Conservation (phyloP, 2,113 vertebrate species). For the Pogonocichla stellata region DNA sequence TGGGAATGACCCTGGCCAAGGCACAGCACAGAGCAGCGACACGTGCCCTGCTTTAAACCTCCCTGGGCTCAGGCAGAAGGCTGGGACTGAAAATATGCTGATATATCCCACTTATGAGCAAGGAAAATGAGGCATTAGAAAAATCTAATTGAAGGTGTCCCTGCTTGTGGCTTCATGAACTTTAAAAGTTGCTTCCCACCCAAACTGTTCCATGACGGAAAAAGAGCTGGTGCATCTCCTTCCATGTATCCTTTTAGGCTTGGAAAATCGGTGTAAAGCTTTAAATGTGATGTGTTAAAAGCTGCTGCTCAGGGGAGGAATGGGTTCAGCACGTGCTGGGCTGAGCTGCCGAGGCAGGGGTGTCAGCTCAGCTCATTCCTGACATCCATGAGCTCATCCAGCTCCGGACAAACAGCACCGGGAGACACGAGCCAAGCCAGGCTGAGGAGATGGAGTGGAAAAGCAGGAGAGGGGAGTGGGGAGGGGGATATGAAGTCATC, state of each 20-base stretch:
- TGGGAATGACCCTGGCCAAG: background rate
- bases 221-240: background rate
- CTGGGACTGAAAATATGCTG: background rate
- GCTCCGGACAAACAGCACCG: background rate
- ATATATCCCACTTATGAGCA: background rate
- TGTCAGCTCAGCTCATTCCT: background rate
- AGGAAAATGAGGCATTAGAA: background rate
- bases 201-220: accelerated
- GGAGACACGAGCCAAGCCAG: background rate
- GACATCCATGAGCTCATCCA: background rate
- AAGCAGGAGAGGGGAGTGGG: background rate
- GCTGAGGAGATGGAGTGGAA: background rate
- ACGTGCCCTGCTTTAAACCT: background rate
- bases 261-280: background rate
- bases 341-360: background rate
- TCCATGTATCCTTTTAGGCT: background rate
- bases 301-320: background rate
- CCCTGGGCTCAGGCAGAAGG: background rate
- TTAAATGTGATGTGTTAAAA: background rate
- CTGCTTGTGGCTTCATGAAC: background rate
- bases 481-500: background rate
- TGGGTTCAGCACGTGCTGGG: background rate
- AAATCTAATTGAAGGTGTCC: background rate
- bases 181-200: background rate
- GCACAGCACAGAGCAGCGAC: background rate